Conservation (phyloP, 2,797 vertebrate genomes). For the Poecilia picta region DNA sequence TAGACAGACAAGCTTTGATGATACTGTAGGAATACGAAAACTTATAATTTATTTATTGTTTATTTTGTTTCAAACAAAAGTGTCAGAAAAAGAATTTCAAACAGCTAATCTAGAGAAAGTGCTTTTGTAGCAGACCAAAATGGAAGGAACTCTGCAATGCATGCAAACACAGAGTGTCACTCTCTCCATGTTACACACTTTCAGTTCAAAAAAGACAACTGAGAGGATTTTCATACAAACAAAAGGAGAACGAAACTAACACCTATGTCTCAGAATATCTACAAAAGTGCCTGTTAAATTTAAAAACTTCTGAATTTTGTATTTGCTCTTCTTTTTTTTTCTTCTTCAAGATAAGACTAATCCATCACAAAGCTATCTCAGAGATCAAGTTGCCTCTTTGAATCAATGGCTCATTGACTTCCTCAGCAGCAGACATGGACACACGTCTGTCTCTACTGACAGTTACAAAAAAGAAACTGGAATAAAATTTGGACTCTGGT, state of each 20-base stretch:
- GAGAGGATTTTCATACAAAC: conserved; percentile 23
- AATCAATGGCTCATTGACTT: conserved; percentile 82
- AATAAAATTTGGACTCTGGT: conserved; percentile 74
- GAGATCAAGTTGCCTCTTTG: conserved; percentile 60
- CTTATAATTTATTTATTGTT: conserved; percentile 12
- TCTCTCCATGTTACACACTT: conserved; percentile 20
- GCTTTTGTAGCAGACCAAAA: conserved; percentile 30
- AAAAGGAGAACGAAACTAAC: conserved; percentile 20
- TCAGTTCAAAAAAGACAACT: conserved; percentile 24
- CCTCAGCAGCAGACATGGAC: conserved; percentile 70
- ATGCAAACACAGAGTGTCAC: conserved; percentile 20
- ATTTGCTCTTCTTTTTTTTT: conserved; percentile 49
- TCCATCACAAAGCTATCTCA: conserved; percentile 74
- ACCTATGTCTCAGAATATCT: conserved; percentile 18
- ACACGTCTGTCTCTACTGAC: conserved; percentile 76
- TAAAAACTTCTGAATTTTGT: conserved; percentile 35
- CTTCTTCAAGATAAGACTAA: conserved; percentile 56
- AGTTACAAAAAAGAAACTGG: conserved; percentile 72
- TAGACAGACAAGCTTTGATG: conserved; percentile 28
- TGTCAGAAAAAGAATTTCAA: background rate
- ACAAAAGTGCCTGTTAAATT: conserved; percentile 44
- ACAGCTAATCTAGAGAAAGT: conserved; percentile 24
- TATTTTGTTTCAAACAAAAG: conserved; percentile 1
- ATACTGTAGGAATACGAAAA: conserved; percentile 1
- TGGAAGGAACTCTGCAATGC: conserved; percentile 35